A percentile compares a stretch with the other conserved stretches of the same genome.
These are phyloP conservation scores for Eptatretus atami DNA, from an alignment of 2,797 vertebrate genomes.

Conservation along the genomic window DNA sequence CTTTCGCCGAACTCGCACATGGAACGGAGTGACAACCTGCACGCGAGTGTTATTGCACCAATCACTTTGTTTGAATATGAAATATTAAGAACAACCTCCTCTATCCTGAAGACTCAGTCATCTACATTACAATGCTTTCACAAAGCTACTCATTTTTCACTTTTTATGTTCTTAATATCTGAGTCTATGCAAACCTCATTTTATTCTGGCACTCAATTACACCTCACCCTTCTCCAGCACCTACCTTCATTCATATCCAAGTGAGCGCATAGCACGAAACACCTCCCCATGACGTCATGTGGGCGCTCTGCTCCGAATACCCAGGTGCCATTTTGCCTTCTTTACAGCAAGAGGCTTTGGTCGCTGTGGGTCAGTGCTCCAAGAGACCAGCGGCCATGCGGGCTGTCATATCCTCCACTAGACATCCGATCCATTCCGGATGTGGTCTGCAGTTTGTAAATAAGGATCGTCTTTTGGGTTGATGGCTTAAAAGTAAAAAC, in stretches of 20 bases:
- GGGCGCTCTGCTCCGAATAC: slow-evolving; percentile 89
- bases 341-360: slow-evolving; percentile 74
- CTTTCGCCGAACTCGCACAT: slow-evolving; percentile 60
- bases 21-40: slow-evolving; percentile 83
- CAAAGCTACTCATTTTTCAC: too few species aligned
- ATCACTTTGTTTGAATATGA: too few species aligned
- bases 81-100: too few species aligned
- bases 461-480: too few species aligned
- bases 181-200: too few species aligned
- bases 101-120: too few species aligned
- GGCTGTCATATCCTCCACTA: slow-evolving; percentile 24
- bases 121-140: too few species aligned
- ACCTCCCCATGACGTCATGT: slow-evolving; percentile 90
- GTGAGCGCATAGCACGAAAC: slow-evolving; percentile 76
- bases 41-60: not conserved
- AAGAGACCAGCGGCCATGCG: slow-evolving; percentile 54
- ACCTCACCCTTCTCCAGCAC: slow-evolving; percentile 6
- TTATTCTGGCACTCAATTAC: not conserved
- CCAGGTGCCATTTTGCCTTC: slow-evolving; percentile 95
- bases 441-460: too few species aligned
- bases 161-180: too few species aligned
- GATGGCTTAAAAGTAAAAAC: too few species aligned
- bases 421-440: too few species aligned
- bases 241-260: slow-evolving; percentile 88
- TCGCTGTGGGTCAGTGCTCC: slow-evolving; percentile 75